These are phyloP conservation scores for Cyprinodon diabolis DNA, from an alignment of 2,797 vertebrate genomes.

Conservation along the genomic window DNA sequence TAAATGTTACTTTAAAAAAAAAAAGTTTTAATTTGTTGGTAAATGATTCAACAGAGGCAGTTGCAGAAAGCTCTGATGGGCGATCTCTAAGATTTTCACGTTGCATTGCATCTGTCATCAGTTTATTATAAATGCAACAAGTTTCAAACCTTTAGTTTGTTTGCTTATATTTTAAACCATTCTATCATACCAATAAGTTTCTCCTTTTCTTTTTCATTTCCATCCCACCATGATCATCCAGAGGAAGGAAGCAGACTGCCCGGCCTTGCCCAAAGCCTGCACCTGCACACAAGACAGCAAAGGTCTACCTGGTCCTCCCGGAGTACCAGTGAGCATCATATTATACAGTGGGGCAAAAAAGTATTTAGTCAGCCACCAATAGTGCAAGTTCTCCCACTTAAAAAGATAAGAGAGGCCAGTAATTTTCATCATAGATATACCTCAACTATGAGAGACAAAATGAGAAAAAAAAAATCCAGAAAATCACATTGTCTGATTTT, in stretches of 20 bases:
- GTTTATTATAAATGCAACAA: accelerated
- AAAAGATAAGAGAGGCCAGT: too few species aligned
- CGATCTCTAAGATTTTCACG: background rate
- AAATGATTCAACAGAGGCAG: too few species aligned
- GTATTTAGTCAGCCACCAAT: too few species aligned
- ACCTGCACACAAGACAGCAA: slow-evolving; percentile 93
- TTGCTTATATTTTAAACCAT: background rate
- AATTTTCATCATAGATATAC: too few species aligned
- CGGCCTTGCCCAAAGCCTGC: slow-evolving; percentile 91
- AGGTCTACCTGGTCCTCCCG: slow-evolving; percentile 87
- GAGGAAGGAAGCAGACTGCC: slow-evolving; percentile 93
- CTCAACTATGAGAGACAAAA: too few species aligned
- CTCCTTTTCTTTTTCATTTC: slow-evolving; percentile 8
- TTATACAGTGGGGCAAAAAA: too few species aligned
- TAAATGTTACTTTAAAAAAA: too few species aligned
- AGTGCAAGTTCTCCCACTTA: too few species aligned
- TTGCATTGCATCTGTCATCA: background rate
- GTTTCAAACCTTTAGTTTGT: background rate
- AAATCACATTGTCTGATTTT: too few species aligned
- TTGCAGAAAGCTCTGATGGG: background rate
- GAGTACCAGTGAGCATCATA: slow-evolving; percentile 85
- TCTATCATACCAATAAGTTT: background rate
- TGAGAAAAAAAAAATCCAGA: too few species aligned
- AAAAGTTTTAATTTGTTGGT: too few species aligned
- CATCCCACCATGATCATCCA: slow-evolving; percentile 51